Evolutionary conservation across 2,113 vertebrate genomes (phyloP), one percentile per base, ranked within the genome.

Genomic region (Xyliphius kryptos): DNA sequence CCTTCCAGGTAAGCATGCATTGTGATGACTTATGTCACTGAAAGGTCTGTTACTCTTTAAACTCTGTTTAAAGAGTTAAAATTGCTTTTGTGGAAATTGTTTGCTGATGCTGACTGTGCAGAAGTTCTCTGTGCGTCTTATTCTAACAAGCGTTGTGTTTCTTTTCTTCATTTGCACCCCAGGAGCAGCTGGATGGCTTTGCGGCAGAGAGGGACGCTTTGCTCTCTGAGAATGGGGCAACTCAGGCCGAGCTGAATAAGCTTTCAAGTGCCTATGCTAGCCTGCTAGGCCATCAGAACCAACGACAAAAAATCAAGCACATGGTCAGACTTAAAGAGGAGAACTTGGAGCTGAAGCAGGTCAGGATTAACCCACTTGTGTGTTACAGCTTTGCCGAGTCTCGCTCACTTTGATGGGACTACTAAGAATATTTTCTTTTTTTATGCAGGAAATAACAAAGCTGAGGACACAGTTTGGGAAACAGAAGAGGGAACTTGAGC

Each of bases 271-370:
- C 93, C 0, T 98, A 97, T 36, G 91, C 91, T 13, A 87, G 83
- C 17, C 85, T 98, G 64, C 80, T 98, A 67, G 95, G 96, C 37
- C 96, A 98, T 76, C 96, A 98, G 76, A 98, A 98, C 80, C 91
- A 95, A 75, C 92, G 89, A 72, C 96, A 98, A 81, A 98, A 98
- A 85, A 98, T 98, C 79, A 97, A 91, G 64, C 96, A 98, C 40
- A 91, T 98, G 69, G 85, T 95, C 81, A 97, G 94, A 71, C 19
- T 98, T 26, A 98, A 98, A 68, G 90, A 93, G 54, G 92, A 98
- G 66, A 98, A 98, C 20, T 57, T 76, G 2, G 67, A 83, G 22
- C 81, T 98, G 1, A 95, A 91, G 77, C 89, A 91, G 92, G 96
- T 97, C 64, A n/a, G n/a, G n/a, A n/a, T 72, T 57, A n/a, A 37